A percentile compares a stretch with the other conserved stretches of the same genome.
These are phyloP conservation scores for Athrips mouffetella DNA, from an alignment of 2,888 invertebrate genomes.

Conservation along the genomic window DNA sequence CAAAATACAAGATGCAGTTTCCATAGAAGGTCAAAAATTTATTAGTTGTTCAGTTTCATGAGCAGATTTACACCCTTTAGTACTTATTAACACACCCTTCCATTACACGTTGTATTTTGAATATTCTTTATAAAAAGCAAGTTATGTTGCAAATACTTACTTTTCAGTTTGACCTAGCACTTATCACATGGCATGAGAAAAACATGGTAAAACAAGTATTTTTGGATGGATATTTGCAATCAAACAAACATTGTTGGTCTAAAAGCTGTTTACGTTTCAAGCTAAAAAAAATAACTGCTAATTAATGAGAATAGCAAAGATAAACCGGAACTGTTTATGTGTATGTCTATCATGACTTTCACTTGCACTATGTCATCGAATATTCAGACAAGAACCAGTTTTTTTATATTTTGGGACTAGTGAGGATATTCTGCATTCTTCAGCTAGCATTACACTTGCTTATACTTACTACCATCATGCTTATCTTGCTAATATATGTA, in stretches of 20 bases:
- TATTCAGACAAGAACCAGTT: constrained; percentile 69
- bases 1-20: too few species aligned
- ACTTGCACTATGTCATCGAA: constrained; percentile 72
- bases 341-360: constrained; percentile 71
- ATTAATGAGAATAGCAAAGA: constrained; percentile 52
- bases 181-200: constrained; percentile 1
- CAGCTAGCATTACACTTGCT: constrained; percentile 23
- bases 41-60: too few species aligned
- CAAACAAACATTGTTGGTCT: not conserved
- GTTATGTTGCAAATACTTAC: constrained; percentile 7
- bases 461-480: too few species aligned
- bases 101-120: too few species aligned
- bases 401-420: constrained; percentile 46
- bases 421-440: constrained; percentile 42
- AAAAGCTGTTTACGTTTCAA: constrained; percentile 23
- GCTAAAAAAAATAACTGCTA: constrained; percentile 37
- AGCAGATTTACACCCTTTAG: too few species aligned
- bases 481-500: too few species aligned
- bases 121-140: constrained; percentile 1
- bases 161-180: constrained; percentile 12
- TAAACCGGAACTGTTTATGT: constrained; percentile 68
- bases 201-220: not conserved
- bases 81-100: too few species aligned
- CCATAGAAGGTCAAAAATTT: too few species aligned
- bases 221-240: not conserved